A percentile compares a stretch with the other conserved stretches of the same genome.
Conservation (phyloP, 2,113 vertebrate genomes). For the Vulpes ferrilata region DNA sequence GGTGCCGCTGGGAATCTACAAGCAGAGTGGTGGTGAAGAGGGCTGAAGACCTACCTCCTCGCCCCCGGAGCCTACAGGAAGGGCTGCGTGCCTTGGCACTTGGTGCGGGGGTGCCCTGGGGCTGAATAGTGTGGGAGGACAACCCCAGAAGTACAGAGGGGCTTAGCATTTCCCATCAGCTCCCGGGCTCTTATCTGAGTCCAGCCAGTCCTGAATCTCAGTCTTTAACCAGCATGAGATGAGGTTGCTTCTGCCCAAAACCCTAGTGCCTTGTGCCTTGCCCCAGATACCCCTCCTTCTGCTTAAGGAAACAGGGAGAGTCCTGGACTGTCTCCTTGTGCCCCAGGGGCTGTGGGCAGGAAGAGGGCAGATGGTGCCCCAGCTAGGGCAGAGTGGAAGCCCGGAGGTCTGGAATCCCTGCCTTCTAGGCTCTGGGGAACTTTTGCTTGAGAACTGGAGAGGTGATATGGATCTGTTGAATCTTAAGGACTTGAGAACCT, state of each 20-base stretch:
- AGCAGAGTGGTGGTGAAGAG: neutral
- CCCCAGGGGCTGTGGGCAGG: neutral
- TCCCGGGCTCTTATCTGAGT: neutral
- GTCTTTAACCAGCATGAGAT: neutral
- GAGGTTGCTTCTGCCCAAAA: neutral
- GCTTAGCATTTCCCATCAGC: neutral
- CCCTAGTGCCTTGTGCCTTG: rapidly evolving
- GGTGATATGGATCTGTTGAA: rapidly evolving
- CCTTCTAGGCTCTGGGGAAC: rapidly evolving
- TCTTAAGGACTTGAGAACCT: neutral
- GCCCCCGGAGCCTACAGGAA: neutral
- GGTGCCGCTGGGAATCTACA: conserved; percentile 85
- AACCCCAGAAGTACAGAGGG: rapidly evolving
- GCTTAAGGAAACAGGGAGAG: neutral
- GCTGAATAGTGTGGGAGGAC: rapidly evolving
- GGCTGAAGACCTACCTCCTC: neutral
- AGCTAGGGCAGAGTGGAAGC: neutral
- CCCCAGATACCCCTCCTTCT: neutral
- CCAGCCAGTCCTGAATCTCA: neutral
- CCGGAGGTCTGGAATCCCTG: neutral
- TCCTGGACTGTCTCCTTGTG: neutral
- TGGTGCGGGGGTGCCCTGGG: no score
- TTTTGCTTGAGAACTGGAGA: neutral
- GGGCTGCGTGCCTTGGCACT: neutral
- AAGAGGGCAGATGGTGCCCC: neutral